Percentiles rank a stretch among this genome's conserved stretches.
phyloP scores from a whole-genome alignment of 2,797 vertebrate species.

The Arremon brunneinucha region DNA sequence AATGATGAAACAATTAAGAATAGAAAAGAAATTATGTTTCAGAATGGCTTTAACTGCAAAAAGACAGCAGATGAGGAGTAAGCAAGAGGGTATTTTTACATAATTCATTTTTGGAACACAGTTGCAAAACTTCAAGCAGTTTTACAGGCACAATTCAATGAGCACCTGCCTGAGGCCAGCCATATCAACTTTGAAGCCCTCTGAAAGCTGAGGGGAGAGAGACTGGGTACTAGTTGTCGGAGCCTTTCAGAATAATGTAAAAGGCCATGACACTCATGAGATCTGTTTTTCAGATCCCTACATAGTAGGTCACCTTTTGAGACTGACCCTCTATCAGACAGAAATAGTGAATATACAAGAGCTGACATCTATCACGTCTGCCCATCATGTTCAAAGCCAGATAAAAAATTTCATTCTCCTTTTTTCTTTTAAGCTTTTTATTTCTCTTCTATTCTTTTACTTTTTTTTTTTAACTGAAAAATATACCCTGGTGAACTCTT shows the following conservation, averaged over 20 bases:
- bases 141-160: neutral
- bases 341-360: neutral
- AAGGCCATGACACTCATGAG: neutral
- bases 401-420: neutral
- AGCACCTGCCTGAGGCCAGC: neutral
- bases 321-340: neutral
- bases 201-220: neutral
- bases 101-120: neutral
- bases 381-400: neutral
- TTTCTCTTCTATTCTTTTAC: neutral
- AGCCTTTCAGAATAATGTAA: neutral
- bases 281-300: conserved; percentile 4
- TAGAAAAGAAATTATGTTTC: neutral
- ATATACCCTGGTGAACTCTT: neutral
- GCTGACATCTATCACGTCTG: neutral
- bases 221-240: neutral
- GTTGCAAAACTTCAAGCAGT: neutral
- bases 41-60: neutral
- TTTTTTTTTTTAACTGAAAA: neutral
- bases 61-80: neutral
- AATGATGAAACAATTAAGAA: neutral
- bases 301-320: neutral
- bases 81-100: neutral
- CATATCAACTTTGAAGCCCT: neutral
- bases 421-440: neutral